Base-by-base conservation (phyloP, 2,888 invertebrate genomes). In the Automeris io region DNA sequence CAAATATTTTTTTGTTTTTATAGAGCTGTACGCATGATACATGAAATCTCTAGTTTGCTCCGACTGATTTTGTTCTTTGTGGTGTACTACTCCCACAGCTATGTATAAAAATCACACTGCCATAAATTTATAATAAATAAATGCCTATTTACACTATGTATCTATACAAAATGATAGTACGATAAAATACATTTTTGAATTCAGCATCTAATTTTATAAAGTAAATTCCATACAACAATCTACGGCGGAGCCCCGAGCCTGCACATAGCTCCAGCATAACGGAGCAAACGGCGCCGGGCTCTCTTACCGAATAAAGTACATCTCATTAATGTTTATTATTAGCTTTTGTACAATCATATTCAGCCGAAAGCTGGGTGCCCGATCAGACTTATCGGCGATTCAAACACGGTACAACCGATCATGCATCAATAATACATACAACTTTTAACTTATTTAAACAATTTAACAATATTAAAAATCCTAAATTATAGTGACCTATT, bases 71-170 rank as follows among this genome's bases (percentile, higher is more conserved):
- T 66, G 71, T 67, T 73, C 74, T 65, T 66, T 66, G 61, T 61
- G 66, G 71, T 70, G 74, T 74, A 75, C 75, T 79, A 71, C 70
- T 75, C 78, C 81, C 81, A 77, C 79, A 76, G 78, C 80, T 78
- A 80, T 78, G 79, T 81, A 81, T 81, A 77, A 79, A 82, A 80
- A 79, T 73, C 82, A 81, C 81, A 78, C 82, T 74, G 85, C 82
- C 80, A 80, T 81, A 72, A 82, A 80, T 85, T 83, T 81, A 83
- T 82, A 85, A 86, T 86, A 86, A 85, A 85, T 86, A 86, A 86
- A 86, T 86, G 86, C 86, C 86, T 86, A 86, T 86, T 83, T 85
- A 86, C 85, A 85, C 85, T 86, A 86, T 81, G 80, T 81, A 77
- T 77, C 83, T 85, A 86, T 86, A 86, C 85, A 85, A 83, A 83